phyloP scores from a whole-genome alignment of 1,140 invertebrate genomes.

The Ectropis grisescens region DNA sequence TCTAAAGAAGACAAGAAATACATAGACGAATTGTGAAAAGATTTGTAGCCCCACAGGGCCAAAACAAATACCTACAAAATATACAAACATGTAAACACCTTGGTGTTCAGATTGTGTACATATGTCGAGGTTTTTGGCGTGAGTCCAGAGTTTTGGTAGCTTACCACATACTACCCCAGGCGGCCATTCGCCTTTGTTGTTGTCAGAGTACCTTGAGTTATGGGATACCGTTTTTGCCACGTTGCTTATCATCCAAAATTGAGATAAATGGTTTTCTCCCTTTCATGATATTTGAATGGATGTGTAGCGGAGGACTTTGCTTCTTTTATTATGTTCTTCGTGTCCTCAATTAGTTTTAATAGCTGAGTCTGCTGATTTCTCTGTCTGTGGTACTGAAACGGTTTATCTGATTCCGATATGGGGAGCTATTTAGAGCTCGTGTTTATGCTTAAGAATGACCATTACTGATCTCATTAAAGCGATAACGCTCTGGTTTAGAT shows the following conservation, averaged over 20 bases:
- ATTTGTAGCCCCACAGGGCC: slow-evolving; percentile 15
- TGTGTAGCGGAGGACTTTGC: too few relatives aligned
- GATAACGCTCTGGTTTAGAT: too few relatives aligned
- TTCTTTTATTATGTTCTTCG: too few relatives aligned
- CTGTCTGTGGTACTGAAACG: too few relatives aligned
- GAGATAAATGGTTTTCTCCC: slow-evolving; percentile 5
- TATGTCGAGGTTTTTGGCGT: slow-evolving; percentile 27
- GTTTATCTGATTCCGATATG: too few relatives aligned
- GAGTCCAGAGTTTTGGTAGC: slow-evolving; percentile 15
- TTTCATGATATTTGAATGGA: slow-evolving; percentile 4
- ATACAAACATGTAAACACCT: slow-evolving; percentile 8
- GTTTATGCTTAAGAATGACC: too few relatives aligned
- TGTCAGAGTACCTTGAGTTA: slow-evolving; percentile 24
- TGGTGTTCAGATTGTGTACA: slow-evolving; percentile 9
- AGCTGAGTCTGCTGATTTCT: too few relatives aligned
- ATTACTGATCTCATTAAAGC: too few relatives aligned
- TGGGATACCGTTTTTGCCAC: slow-evolving; percentile 15
- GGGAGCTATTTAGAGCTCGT: too few relatives aligned
- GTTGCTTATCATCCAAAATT: slow-evolving; percentile 3
- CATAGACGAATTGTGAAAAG: slow-evolving; percentile 16
- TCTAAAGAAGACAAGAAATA: too few relatives aligned
- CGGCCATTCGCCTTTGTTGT: slow-evolving; percentile 23
- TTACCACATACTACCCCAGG: slow-evolving; percentile 13
- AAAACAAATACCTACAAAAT: slow-evolving; percentile 16
- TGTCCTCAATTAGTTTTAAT: too few relatives aligned